phyloP scores from a whole-genome alignment of 2,113 vertebrate species.

The Atrichornis clamosus region DNA sequence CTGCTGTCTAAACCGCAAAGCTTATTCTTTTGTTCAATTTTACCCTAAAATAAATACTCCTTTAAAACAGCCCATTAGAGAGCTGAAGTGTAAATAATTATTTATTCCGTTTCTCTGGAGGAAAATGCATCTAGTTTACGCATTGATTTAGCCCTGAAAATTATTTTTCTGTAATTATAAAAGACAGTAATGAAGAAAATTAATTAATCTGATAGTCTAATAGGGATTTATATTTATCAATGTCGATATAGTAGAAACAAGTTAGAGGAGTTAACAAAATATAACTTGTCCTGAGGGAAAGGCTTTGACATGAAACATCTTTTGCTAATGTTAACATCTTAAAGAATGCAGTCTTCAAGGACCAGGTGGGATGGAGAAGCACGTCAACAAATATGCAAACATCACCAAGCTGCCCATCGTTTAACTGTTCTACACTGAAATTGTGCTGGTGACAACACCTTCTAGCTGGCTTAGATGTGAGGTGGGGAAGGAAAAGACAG shows the following conservation, averaged over 20 bases:
- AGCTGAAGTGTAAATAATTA: conserved; percentile 19
- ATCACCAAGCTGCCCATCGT: not conserved
- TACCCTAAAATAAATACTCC: conserved; percentile 4
- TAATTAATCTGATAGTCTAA: not conserved
- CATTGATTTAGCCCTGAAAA: conserved; percentile 17
- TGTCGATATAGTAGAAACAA: not conserved
- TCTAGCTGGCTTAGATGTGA: not conserved
- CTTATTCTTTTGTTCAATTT: not conserved
- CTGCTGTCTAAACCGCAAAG: not conserved
- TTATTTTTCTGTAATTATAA: not conserved
- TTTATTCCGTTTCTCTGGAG: not conserved
- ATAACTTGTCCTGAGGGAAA: not conserved
- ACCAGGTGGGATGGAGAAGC: not conserved
- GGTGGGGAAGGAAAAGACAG: not conserved
- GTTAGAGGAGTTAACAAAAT: not conserved
- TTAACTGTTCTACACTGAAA: not conserved
- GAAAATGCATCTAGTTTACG: not conserved
- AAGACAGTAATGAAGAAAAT: not conserved
- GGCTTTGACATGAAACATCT: not conserved
- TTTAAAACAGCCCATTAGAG: not conserved
- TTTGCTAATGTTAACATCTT: not conserved
- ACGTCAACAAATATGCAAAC: not conserved
- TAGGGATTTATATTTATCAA: not conserved
- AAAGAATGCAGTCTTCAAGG: not conserved
- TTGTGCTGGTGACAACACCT: not conserved